Conservation (phyloP, 2,113 vertebrate genomes). For the Glaucomys volans region DNA sequence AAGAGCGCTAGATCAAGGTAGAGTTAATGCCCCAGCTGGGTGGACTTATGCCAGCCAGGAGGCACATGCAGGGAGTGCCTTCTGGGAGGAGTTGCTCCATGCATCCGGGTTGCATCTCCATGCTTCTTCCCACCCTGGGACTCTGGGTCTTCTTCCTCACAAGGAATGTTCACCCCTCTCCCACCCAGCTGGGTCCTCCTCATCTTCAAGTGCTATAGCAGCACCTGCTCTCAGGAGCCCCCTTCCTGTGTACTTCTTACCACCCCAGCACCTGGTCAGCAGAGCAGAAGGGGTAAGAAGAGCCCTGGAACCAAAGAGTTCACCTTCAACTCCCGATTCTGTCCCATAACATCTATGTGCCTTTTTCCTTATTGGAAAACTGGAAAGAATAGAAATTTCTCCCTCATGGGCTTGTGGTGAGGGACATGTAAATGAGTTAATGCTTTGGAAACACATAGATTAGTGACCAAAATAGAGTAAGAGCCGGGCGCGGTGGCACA, state of each 20-base stretch:
- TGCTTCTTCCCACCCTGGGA: background rate
- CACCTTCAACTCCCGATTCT: background rate
- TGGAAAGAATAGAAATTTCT: background rate
- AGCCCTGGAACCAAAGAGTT: background rate
- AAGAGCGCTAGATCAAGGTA: background rate
- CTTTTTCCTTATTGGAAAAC: background rate
- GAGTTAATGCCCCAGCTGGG: background rate
- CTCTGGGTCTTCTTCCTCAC: background rate
- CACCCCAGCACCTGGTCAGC: background rate
- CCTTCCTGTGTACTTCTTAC: background rate
- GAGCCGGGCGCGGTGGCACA: too few species aligned
- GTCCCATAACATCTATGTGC: background rate
- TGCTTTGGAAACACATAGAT: background rate
- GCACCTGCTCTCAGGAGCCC: background rate
- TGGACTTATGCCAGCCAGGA: background rate
- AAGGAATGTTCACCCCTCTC: background rate
- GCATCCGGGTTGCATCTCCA: fast-evolving
- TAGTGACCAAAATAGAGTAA: background rate
- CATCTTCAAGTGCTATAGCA: background rate
- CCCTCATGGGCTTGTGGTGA: background rate
- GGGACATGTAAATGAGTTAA: background rate
- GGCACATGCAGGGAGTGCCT: background rate
- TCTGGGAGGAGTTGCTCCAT: fast-evolving
- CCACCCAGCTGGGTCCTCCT: background rate
- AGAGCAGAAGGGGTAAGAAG: background rate